These are phyloP conservation scores for Jacana jacana DNA, from an alignment of 2,113 vertebrate species.

Conservation along the genomic window DNA sequence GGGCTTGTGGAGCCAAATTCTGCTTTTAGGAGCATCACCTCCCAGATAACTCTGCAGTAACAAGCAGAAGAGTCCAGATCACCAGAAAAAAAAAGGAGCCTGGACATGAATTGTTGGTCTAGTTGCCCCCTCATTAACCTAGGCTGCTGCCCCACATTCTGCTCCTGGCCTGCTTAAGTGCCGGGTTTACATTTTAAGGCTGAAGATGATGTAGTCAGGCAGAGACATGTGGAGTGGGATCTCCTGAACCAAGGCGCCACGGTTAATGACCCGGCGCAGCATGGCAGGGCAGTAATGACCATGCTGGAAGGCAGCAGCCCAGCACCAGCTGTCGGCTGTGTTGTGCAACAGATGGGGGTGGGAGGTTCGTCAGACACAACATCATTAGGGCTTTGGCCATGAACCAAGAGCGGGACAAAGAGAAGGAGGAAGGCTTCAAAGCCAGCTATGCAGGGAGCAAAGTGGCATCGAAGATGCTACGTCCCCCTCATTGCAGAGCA, in stretches of 20 bases:
- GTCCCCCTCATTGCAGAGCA: rapidly evolving
- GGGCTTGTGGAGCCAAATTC: background rate
- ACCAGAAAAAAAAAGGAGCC: background rate
- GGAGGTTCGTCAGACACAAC: conserved; percentile 57
- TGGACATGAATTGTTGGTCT: background rate
- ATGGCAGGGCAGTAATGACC: conserved; percentile 25
- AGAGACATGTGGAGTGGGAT: background rate
- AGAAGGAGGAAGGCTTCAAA: background rate
- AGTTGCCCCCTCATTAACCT: background rate
- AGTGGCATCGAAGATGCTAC: background rate
- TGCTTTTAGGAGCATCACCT: background rate
- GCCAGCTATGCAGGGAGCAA: background rate
- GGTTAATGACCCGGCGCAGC: background rate
- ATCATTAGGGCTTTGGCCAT: conserved; percentile 35
- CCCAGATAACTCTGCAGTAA: background rate
- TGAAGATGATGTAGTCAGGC: background rate
- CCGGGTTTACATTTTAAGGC: background rate
- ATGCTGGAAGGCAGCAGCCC: conserved; percentile 46
- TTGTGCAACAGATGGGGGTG: conserved; percentile 48
- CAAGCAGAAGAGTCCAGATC: background rate
- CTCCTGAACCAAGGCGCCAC: background rate
- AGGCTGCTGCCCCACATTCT: background rate
- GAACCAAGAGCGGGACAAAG: background rate
- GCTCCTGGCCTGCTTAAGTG: background rate
- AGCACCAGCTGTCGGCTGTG: conserved; percentile 44